These are phyloP conservation scores for Rana temporaria DNA, from an alignment of 2,113 vertebrate species.

Conservation along the genomic window DNA sequence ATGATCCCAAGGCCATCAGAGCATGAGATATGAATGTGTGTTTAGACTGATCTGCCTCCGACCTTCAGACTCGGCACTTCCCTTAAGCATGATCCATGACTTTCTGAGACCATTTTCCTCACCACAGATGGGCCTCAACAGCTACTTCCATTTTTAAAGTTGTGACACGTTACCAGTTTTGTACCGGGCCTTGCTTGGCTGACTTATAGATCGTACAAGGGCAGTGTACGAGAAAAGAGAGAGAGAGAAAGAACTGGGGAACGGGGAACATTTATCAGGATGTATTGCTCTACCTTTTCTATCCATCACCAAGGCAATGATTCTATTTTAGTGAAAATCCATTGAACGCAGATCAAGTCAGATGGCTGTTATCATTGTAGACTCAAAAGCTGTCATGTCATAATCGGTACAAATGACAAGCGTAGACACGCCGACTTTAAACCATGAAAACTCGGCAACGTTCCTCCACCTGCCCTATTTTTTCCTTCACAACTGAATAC, in stretches of 20 bases:
- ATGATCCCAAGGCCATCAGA: constrained; percentile 61
- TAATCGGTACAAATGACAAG: constrained; percentile 82
- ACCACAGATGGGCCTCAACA: constrained; percentile 77
- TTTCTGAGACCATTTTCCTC: constrained; percentile 78
- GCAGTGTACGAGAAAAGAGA: constrained; percentile 73
- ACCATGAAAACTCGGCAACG: constrained; percentile 60
- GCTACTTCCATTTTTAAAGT: constrained; percentile 79
- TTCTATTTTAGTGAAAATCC: constrained; percentile 86
- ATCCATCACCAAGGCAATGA: constrained; percentile 84
- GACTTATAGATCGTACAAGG: constrained; percentile 75
- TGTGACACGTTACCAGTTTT: constrained; percentile 69
- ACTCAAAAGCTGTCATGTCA: constrained; percentile 78
- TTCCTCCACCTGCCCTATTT: constrained; percentile 59
- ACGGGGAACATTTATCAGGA: constrained; percentile 80
- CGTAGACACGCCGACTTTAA: constrained; percentile 66
- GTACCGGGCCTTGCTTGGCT: constrained; percentile 64
- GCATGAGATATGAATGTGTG: constrained; percentile 73
- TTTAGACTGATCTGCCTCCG: constrained; percentile 69
- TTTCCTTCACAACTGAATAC: constrained; percentile 18
- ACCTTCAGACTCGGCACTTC: constrained; percentile 77
- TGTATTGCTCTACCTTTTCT: constrained; percentile 86
- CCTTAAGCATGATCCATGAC: constrained; percentile 80
- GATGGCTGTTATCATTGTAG: constrained; percentile 86
- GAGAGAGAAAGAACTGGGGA: constrained; percentile 66
- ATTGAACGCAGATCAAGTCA: constrained; percentile 85